phyloP scores from a whole-genome alignment of 2,888 invertebrate genomes.

The Aspidapion aeneum region DNA sequence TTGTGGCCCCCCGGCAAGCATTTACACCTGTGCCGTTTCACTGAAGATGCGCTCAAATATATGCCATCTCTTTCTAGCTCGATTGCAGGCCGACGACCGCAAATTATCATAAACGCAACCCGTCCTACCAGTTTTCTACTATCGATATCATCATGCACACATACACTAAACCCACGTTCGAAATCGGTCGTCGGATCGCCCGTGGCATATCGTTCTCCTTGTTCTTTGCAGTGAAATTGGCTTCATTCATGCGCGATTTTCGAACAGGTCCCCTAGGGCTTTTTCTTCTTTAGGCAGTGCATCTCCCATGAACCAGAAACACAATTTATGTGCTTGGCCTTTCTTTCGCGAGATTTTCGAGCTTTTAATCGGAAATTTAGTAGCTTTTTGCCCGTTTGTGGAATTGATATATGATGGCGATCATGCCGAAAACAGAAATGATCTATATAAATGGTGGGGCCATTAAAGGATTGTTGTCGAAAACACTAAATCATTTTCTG shows the following conservation, averaged over 20 bases:
- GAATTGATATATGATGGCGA: background rate
- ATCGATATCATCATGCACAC: background rate
- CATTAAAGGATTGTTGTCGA: background rate
- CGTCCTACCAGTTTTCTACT: slow-evolving; percentile 46
- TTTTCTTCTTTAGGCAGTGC: background rate
- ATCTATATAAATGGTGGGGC: background rate
- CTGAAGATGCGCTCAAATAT: slow-evolving; percentile 9
- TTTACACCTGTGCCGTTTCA: slow-evolving; percentile 12
- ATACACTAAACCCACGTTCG: background rate
- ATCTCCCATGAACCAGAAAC: background rate
- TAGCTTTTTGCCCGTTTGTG: background rate
- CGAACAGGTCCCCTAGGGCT: background rate
- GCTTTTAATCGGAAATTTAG: background rate
- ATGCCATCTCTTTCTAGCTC: slow-evolving; percentile 42
- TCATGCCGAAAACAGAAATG: background rate
- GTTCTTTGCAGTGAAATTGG: background rate
- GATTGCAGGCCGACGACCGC: slow-evolving; percentile 44
- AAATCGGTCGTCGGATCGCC: background rate
- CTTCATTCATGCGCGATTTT: background rate
- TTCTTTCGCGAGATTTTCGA: background rate
- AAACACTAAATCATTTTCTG: background rate
- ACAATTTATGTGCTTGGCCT: background rate
- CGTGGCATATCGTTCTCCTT: background rate
- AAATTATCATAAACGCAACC: slow-evolving; percentile 41
- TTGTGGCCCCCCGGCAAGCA: slow-evolving; percentile 10